Evolutionary conservation across 2,113 vertebrate genomes (phyloP), one percentile per base, ranked within the genome.

Genomic region (Lepus timidus): DNA sequence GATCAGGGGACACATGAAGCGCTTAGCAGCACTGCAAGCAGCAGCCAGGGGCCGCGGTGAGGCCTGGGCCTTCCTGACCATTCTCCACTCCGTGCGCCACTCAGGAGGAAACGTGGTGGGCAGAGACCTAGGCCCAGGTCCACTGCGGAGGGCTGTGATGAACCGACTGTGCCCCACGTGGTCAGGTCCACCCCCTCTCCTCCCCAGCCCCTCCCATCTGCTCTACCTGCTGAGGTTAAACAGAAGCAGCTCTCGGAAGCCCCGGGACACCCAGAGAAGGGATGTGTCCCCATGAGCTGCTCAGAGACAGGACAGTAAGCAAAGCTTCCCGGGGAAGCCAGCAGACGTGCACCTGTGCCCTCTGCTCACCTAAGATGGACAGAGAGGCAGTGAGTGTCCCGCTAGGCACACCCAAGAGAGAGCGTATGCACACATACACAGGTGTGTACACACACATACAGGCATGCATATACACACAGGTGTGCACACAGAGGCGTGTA

Each of bases 1-100:
- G 88, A 92, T 94, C 96, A 88, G 86, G 91, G 96, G 96, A 96
- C 93, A 96, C 96, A 97, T 95, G 83, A 96, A 95, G 83, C 86
- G 95, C 95, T 97, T 85, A 93, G 95, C 91, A 94, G 89, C 85
- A 27, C 91, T 1, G 4, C 93, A 95, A 93, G 92, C 95, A 73
- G 81, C 1, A 1, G 78, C 90, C 85, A 58, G 88, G 90, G 90
- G 49, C 68, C 92, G 82, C 22, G 0, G 82, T 4, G 52, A 58
- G 87, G 49, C 93, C 23, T 51, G 49, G 0, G 87, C 83, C 92
- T 85, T 52, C 29, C 88, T 70, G 85, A 96, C 91, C 44, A 19
- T 31, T 68, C 83, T 74, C 79, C 52, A 70, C 31, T 17, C 29
- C 4, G 7, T 25, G 79, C 9, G 9, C 49, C 70, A 36, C 67